Evolutionary conservation across 2,797 vertebrate genomes (phyloP), one percentile per base, ranked within the genome.

Genomic region (Lindbergichthys nudifrons): DNA sequence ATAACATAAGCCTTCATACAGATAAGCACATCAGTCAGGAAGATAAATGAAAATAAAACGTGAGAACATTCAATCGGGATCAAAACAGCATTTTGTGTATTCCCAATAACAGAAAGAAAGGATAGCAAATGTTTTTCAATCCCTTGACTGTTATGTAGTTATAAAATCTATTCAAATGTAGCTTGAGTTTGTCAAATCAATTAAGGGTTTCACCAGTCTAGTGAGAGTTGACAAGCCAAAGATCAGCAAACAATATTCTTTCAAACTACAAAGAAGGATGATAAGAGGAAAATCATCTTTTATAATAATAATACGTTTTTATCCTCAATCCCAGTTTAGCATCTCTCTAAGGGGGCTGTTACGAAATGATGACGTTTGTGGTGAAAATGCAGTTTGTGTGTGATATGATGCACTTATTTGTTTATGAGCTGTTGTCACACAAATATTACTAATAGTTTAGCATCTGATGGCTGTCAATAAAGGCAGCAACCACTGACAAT

Each of bases 351-450:
- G 30, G 41, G 65, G 10, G 19, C 46, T 50, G 47, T 32, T 45
- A 21, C 19, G 0, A 18, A n/a, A 54, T 10, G 10, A 61, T 45
- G 19, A 30, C 0, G 0, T 21, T 48, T 65, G 23, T 30, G 16
- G 14, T 65, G 19, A 13, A 15, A 46, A 36, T 36, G 67, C 32
- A 36, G 6, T 36, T 36, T 36, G 32, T 36, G 32, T 7, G 8
- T 36, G 32, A 36, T 36, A 21, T 3, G 30, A 52, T 30, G 23
- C 42, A 41, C 7, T 0, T 0, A 7, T 39, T 21, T 10, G 3
- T 42, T 42, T 2, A 16, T 32, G 10, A 10, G 19, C 11, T 19
- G 42, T 65, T 23, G 46, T 54, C 30, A 19, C 10, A 41, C 51
- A 26, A 58, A 30, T 4, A 68, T 53, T 3, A 36, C 19, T 63